Conservation (phyloP, 1,140 invertebrate genomes). For the Cyrtorhinus lividipennis region DNA sequence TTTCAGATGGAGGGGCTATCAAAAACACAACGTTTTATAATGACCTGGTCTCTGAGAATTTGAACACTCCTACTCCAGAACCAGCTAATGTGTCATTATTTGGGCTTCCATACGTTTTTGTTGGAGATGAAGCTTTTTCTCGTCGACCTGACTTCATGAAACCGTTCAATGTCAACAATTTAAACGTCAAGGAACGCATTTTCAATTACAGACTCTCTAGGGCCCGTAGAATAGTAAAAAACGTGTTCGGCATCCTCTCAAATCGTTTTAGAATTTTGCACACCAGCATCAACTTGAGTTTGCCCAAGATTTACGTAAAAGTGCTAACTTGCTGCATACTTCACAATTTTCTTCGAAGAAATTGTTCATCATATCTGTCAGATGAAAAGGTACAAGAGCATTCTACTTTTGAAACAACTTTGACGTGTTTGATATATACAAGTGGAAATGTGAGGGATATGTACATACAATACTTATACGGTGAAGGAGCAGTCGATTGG, state of each 20-base stretch:
- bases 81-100: neutral
- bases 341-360: slow-evolving; percentile 19
- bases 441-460: neutral
- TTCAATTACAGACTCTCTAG: slow-evolving; percentile 30
- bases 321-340: slow-evolving; percentile 17
- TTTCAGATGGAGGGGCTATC: slow-evolving; percentile 29
- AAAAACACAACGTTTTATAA: slow-evolving; percentile 19
- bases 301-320: slow-evolving; percentile 22
- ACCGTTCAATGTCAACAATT: slow-evolving; percentile 26
- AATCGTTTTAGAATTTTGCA: slow-evolving; percentile 32
- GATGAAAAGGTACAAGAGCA: neutral
- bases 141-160: slow-evolving; percentile 30
- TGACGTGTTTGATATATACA: neutral
- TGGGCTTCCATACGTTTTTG: slow-evolving; percentile 25
- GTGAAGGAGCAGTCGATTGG: neutral
- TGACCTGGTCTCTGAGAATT: neutral
- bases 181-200: slow-evolving; percentile 25
- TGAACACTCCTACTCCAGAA: neutral
- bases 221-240: slow-evolving; percentile 30
- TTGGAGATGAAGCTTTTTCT: slow-evolving; percentile 33
- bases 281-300: slow-evolving; percentile 26
- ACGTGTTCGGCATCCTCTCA: slow-evolving; percentile 32
- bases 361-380: neutral
- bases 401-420: neutral
- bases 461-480: neutral